Conservation (phyloP, 2,113 vertebrate species). For the Dendrocopos noguchii region DNA sequence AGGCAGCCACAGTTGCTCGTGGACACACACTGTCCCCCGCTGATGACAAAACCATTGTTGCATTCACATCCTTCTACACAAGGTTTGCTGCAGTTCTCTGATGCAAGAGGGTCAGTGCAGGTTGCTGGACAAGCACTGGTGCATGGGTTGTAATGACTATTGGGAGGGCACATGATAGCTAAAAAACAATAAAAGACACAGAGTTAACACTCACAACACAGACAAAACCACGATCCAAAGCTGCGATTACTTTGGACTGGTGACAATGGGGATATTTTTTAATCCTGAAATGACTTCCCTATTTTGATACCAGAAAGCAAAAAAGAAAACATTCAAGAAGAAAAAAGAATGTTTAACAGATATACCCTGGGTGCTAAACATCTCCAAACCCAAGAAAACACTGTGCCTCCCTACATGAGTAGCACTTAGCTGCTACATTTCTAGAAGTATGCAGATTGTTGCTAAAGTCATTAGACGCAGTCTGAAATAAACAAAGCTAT, state of each 20-base stretch:
- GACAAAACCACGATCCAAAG: background rate
- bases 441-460: background rate
- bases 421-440: background rate
- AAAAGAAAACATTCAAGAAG: background rate
- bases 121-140: slow-evolving; percentile 69
- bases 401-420: background rate
- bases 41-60: slow-evolving; percentile 64
- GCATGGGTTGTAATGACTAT: slow-evolving; percentile 73
- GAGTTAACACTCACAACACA: slow-evolving; percentile 7
- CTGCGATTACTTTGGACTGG: background rate
- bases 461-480: background rate
- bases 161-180: slow-evolving; percentile 73
- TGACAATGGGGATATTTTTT: background rate
- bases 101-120: slow-evolving; percentile 18
- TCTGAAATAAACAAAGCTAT: background rate
- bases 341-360: background rate
- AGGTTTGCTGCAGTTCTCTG: slow-evolving; percentile 56
- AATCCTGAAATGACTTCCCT: background rate
- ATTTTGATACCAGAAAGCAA: background rate
- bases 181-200: background rate
- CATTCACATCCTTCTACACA: slow-evolving; percentile 79
- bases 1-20: slow-evolving; percentile 70
- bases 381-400: background rate
- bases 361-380: background rate
- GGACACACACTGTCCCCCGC: slow-evolving; percentile 65